Percentiles rank a stretch among this genome's conserved stretches.
phyloP scores from a whole-genome alignment of 2,888 invertebrate species.

The Neoitamus cyanurus region DNA sequence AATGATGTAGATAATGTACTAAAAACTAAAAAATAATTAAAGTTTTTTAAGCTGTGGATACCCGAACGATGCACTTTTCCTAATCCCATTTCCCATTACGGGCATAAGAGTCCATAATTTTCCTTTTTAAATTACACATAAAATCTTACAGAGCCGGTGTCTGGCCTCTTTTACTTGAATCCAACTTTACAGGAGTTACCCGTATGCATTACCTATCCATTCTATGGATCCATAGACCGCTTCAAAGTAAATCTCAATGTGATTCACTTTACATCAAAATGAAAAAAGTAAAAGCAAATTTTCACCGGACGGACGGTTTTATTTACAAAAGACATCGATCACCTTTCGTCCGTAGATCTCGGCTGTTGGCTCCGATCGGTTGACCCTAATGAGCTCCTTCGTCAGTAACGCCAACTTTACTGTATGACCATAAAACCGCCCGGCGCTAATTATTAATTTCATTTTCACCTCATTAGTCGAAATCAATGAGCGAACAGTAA shows the following conservation, averaged over 20 bases:
- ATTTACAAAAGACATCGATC: slow-evolving; percentile 41
- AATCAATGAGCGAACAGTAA: slow-evolving; percentile 26
- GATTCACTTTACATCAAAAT: not conserved
- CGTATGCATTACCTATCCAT: not conserved
- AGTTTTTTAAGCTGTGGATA: too few relatives aligned
- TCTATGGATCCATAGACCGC: not conserved
- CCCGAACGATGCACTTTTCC: too few relatives aligned
- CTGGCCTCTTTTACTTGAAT: too few relatives aligned
- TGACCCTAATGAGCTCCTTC: slow-evolving; percentile 32
- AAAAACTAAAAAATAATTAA: too few relatives aligned
- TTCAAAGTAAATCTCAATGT: not conserved
- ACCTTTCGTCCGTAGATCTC: not conserved
- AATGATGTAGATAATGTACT: too few relatives aligned
- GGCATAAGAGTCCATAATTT: too few relatives aligned
- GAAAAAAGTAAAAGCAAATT: not conserved
- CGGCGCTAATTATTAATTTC: slow-evolving; percentile 26
- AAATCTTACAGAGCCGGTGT: too few relatives aligned
- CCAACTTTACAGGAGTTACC: not conserved
- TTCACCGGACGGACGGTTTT: slow-evolving; percentile 5
- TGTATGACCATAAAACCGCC: not conserved
- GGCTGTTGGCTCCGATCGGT: not conserved
- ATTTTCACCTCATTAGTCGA: slow-evolving; percentile 6
- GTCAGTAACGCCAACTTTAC: not conserved
- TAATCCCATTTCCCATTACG: too few relatives aligned
- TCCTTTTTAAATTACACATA: too few relatives aligned